These are phyloP conservation scores for Imbricaverruca yamaguchii DNA, from an alignment of 2,888 invertebrate species.

Conservation along the genomic window DNA sequence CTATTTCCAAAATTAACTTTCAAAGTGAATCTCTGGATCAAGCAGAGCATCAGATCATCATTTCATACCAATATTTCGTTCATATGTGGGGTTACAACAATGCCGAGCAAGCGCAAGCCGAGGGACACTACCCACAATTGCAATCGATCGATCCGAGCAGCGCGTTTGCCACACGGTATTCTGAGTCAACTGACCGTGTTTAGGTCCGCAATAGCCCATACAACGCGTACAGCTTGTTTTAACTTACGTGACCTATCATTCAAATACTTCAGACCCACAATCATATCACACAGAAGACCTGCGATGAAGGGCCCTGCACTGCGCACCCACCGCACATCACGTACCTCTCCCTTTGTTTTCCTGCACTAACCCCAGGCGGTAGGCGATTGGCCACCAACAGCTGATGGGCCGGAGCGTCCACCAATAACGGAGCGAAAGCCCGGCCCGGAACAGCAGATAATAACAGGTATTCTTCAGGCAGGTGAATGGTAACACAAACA, in stretches of 20 bases:
- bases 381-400: slow-evolving; percentile 1
- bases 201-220: not conserved
- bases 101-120: not conserved
- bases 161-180: not conserved
- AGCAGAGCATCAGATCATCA: no score
- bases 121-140: not conserved
- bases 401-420: not conserved
- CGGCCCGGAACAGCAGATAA: not conserved
- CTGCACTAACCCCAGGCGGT: not conserved
- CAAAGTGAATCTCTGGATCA: no score
- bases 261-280: not conserved
- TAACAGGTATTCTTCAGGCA: not conserved
- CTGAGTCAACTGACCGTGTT: not conserved
- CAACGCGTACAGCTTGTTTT: not conserved
- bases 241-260: not conserved
- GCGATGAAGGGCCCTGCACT: no score
- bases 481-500: not conserved
- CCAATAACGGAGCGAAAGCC: not conserved
- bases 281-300: not conserved
- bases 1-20: no score
- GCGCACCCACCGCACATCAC: not conserved
- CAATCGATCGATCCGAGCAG: not conserved
- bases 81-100: no score
- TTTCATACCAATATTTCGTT: no score
- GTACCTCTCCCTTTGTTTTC: not conserved